phyloP scores from a whole-genome alignment of 2,113 vertebrate species.

The Capreolus pygargus region DNA sequence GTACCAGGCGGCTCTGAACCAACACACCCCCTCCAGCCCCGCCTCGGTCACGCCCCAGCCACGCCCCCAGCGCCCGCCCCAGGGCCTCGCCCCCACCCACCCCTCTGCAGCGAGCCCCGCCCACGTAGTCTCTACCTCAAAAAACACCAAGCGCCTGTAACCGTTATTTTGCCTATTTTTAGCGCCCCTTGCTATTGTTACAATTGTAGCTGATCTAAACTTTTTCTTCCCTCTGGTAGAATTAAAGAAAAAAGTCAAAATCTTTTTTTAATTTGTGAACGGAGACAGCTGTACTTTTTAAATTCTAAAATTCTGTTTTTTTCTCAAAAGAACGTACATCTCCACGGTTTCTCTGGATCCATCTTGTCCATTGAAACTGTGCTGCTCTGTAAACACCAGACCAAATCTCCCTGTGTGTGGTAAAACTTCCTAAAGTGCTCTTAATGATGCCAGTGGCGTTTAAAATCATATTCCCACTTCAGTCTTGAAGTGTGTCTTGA shows the following conservation, averaged over 20 bases:
- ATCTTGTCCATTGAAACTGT: neutral
- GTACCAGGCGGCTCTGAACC: accelerated
- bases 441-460: neutral
- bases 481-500: neutral
- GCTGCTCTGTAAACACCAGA: too few species aligned
- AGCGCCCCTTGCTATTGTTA: neutral
- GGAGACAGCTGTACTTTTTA: neutral
- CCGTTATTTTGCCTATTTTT: neutral
- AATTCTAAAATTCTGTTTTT: neutral
- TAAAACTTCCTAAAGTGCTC: neutral
- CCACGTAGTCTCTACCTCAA: accelerated
- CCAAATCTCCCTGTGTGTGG: neutral
- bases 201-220: accelerated
- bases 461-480: neutral
- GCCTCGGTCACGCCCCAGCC: neutral
- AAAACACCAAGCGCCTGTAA: accelerated
- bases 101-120: accelerated
- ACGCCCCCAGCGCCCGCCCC: neutral
- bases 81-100: accelerated
- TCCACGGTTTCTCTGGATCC: neutral
- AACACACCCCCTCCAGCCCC: neutral
- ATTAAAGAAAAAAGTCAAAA: neutral
- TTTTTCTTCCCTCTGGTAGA: neutral
- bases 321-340: neutral
- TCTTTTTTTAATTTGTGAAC: neutral